phyloP scores from a whole-genome alignment of 1,140 invertebrate species.

The Tyrophagus putrescentiae region DNA sequence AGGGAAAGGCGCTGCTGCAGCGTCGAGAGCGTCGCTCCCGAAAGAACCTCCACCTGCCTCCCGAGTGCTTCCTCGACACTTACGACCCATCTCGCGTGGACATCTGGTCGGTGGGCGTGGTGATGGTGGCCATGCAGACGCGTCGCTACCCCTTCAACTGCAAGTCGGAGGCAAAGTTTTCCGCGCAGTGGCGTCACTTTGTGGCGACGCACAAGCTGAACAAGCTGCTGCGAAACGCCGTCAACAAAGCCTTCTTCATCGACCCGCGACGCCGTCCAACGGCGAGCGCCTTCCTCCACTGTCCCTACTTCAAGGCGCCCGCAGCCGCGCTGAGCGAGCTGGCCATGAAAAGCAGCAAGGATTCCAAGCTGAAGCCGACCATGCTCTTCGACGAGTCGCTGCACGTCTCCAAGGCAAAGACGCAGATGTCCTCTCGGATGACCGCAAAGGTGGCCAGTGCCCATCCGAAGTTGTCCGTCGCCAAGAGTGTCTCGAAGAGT shows the following conservation, averaged over 20 bases:
- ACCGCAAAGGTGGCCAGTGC: too few relatives aligned
- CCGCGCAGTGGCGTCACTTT: constrained; percentile 15
- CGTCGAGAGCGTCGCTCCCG: background rate
- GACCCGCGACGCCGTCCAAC: background rate
- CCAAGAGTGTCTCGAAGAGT: too few relatives aligned
- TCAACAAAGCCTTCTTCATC: background rate
- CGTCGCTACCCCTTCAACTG: constrained; percentile 6
- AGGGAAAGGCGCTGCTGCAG: background rate
- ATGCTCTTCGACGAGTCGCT: background rate
- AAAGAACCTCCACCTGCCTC: constrained; percentile 5
- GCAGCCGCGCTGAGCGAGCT: background rate
- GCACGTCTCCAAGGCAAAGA: too few relatives aligned
- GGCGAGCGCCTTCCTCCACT: background rate
- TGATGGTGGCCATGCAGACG: background rate
- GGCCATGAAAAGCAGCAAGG: background rate
- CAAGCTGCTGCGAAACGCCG: background rate
- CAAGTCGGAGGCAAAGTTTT: constrained; percentile 1
- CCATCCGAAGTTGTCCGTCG: too few relatives aligned
- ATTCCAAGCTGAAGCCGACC: background rate
- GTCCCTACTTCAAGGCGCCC: background rate
- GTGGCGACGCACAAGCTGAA: background rate
- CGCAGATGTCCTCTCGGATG: too few relatives aligned
- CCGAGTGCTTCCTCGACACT: background rate
- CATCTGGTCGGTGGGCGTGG: constrained; percentile 14
- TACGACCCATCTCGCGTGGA: constrained; percentile 10